A percentile compares a stretch with the other conserved stretches of the same genome.
Evolutionary conservation across 2,113 vertebrate species (phyloP).

Genomic region (Paracyprichromis sp.): DNA sequence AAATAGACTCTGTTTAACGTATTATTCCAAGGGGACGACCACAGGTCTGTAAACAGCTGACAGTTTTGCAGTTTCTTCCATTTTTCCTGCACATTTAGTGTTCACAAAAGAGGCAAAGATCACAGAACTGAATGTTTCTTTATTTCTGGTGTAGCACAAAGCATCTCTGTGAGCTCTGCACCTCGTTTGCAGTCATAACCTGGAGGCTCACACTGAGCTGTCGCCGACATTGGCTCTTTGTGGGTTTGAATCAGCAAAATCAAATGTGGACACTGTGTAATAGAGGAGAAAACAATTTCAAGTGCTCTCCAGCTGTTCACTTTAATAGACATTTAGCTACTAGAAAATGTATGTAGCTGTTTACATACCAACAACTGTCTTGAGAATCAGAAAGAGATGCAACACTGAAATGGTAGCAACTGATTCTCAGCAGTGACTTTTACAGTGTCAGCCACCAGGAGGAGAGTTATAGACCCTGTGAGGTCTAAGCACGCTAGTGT

Average conservation of each 20-base stretch:
- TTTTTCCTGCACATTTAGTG: neutral
- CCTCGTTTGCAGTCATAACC: neutral
- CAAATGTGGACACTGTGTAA: neutral
- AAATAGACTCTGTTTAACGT: constrained; percentile 43
- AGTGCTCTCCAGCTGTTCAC: constrained; percentile 12
- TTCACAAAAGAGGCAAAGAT: neutral
- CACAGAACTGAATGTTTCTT: neutral
- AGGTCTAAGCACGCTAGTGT: neutral
- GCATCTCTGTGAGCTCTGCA: neutral
- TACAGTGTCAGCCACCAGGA: neutral
- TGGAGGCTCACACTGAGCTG: neutral
- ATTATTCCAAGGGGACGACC: constrained; percentile 24
- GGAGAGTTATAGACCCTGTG: neutral
- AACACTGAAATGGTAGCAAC: neutral
- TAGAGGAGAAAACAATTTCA: constrained; percentile 14
- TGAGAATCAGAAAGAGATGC: neutral
- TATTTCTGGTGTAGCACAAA: neutral
- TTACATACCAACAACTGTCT: neutral
- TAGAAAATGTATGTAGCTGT: neutral
- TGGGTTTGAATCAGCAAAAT: neutral
- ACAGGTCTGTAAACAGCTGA: neutral
- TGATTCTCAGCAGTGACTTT: neutral
- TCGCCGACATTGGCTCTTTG: neutral
- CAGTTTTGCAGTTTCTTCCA: neutral
- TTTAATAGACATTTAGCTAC: neutral